These are phyloP conservation scores for Alitta virens DNA, from an alignment of 2,888 invertebrate species.

Conservation along the genomic window DNA sequence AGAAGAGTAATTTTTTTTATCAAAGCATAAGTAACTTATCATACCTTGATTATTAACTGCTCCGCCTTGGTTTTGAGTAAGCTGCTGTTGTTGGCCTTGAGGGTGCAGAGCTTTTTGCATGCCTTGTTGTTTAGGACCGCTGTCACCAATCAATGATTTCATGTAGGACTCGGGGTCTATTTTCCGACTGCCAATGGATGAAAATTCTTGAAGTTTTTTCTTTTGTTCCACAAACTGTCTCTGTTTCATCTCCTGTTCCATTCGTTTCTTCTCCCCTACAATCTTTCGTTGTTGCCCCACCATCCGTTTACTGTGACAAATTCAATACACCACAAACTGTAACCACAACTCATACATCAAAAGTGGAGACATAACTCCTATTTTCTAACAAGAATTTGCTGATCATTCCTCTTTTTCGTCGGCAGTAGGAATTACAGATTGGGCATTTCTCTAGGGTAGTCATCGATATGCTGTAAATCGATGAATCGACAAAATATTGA, in stretches of 20 bases:
- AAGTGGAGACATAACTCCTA: too few species aligned
- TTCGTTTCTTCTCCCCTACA: constrained; percentile 18
- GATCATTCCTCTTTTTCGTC: too few species aligned
- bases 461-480: too few species aligned
- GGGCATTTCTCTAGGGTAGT: too few species aligned
- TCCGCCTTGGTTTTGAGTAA: neutral
- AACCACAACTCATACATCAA: too few species aligned
- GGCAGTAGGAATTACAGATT: too few species aligned
- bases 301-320: constrained; percentile 1
- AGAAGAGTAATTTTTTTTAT: neutral
- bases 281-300: constrained; percentile 9
- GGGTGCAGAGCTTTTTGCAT: neutral
- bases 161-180: constrained; percentile 45
- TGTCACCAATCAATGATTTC: constrained; percentile 40
- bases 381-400: too few species aligned
- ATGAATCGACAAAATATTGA: too few species aligned
- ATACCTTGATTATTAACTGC: neutral
- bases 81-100: neutral
- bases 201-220: constrained; percentile 39
- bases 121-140: constrained; percentile 26
- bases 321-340: neutral
- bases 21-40: neutral
- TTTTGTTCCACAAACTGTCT: constrained; percentile 38
- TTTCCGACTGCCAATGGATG: constrained; percentile 24
- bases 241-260: constrained; percentile 24